Percentiles rank a stretch among this genome's conserved stretches.
Conservation (phyloP, 37 sponge, comb jelly and placozoan genomes). For the Tethya wilhelma region DNA sequence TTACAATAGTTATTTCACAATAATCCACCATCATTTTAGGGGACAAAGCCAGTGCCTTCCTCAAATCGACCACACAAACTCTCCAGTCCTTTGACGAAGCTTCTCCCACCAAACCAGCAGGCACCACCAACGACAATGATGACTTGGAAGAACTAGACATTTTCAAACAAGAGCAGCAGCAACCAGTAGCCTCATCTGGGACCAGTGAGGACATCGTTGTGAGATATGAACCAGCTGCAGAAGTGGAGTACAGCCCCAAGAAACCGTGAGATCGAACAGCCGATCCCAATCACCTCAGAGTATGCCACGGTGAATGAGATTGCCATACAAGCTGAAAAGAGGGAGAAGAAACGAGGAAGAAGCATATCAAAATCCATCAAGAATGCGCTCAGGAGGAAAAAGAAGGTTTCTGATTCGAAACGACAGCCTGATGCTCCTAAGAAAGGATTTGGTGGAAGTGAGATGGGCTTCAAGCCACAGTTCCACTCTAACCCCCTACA, state of each 20-base stretch:
- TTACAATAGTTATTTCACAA: background rate
- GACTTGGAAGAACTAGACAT: slow-evolving; percentile 20
- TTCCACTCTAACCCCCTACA: slow-evolving; percentile 61
- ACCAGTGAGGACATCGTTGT: slow-evolving; percentile 18
- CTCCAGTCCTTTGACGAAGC: slow-evolving; percentile 9
- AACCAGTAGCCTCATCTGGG: background rate
- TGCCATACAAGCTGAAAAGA: slow-evolving; percentile 5
- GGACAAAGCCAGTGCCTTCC: background rate
- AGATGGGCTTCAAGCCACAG: slow-evolving; percentile 65
- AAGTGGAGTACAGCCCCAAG: no score
- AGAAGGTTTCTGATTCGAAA: background rate
- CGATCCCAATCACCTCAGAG: slow-evolving; percentile 3
- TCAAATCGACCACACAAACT: slow-evolving; percentile 4
- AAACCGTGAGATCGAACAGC: slow-evolving; percentile 1
- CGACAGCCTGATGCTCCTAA: no score
- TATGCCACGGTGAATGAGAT: slow-evolving; percentile 43
- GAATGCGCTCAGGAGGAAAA: slow-evolving; percentile 21
- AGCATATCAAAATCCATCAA: slow-evolving; percentile 52
- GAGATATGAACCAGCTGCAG: background rate
- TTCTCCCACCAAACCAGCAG: no score
- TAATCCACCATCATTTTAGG: no score
- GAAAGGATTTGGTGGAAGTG: slow-evolving; percentile 14
- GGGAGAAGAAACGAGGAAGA: slow-evolving; percentile 15
- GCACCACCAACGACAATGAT: background rate
- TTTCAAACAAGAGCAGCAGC: background rate